Base-by-base conservation (phyloP, 2,113 vertebrate species). In the Elephantulus edwardii region DNA sequence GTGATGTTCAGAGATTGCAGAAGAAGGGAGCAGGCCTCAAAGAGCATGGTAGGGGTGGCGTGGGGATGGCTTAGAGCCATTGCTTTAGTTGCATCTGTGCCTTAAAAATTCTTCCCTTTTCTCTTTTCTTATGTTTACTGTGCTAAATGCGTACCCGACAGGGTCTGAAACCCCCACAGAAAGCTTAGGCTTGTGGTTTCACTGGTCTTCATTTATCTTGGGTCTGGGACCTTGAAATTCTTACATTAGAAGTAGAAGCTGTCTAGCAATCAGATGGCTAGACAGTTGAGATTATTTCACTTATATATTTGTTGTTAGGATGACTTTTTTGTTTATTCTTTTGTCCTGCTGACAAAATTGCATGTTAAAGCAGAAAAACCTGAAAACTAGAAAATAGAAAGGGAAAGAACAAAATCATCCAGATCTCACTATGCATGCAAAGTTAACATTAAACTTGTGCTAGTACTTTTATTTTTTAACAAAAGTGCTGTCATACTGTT, bases 251-350 rank as follows among this genome's bases (percentile, higher is more conserved):
- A 93, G 46, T 85, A 87, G 56, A 42, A 87, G 54, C 8, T 35
- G 74, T 66, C 28, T 82, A 76, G 60, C 91, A 94, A 70, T 94
- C 54, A 90, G 22, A 66, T 89, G 86, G 70, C 82, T 79, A 80
- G 70, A 84, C 70, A 77, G 26, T 91, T 94, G 91, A 95, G 66
- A 95, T 76, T 78, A 92, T 92, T 81, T 82, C 92, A 93, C 68
- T 93, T 86, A 77, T 0, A 70, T 82, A 50, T 94, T 86, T 95
- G 89, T 93, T 96, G 90, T 91, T 77, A 80, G 92, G 88, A 85
- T 93, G 60, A 46, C 26, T 82, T 88, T 86, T 62, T 75, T 83
- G n/a, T n/a, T n/a, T 38, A 64, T 71, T 35, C n/a, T 28, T 44
- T 78, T 56, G 38, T 17, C 30, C 88, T 86, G 70, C 78, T 89